A percentile compares a stretch with the other conserved stretches of the same genome.
phyloP scores from a whole-genome alignment of 2,113 vertebrate genomes.

The Heterotis niloticus region DNA sequence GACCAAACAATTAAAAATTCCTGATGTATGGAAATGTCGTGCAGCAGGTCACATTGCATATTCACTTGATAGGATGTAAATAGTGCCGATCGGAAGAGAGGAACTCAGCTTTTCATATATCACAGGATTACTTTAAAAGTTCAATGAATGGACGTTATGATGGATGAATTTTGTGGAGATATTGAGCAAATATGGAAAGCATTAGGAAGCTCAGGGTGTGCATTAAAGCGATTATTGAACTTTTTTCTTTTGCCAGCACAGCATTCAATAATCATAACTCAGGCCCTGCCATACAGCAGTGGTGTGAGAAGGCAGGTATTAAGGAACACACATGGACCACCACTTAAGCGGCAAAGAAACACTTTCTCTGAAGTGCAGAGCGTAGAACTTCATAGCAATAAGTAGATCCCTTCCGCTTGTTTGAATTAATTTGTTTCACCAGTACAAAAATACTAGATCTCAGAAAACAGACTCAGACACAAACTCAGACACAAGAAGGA shows the following conservation, averaged over 20 bases:
- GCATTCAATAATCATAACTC: conserved; percentile 82
- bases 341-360: conserved; percentile 60
- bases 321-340: conserved; percentile 66
- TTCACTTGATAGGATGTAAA: conserved; percentile 89
- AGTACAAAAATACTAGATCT: neutral
- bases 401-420: neutral
- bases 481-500: too few species aligned
- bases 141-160: conserved; percentile 73
- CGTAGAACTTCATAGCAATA: conserved; percentile 30
- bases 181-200: conserved; percentile 75
- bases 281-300: conserved; percentile 65
- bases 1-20: conserved; percentile 77
- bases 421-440: neutral
- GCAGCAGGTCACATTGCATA: conserved; percentile 76
- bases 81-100: conserved; percentile 76
- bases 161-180: conserved; percentile 84
- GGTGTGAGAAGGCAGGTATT: conserved; percentile 53
- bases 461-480: too few species aligned
- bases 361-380: conserved; percentile 42
- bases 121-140: conserved; percentile 87
- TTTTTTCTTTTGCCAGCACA: conserved; percentile 85
- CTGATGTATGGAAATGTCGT: conserved; percentile 83
- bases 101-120: conserved; percentile 82
- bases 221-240: conserved; percentile 97
- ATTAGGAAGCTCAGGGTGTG: conserved; percentile 87